Conservation (phyloP, 2,888 invertebrate genomes). For the Cyclophora albipunctata region DNA sequence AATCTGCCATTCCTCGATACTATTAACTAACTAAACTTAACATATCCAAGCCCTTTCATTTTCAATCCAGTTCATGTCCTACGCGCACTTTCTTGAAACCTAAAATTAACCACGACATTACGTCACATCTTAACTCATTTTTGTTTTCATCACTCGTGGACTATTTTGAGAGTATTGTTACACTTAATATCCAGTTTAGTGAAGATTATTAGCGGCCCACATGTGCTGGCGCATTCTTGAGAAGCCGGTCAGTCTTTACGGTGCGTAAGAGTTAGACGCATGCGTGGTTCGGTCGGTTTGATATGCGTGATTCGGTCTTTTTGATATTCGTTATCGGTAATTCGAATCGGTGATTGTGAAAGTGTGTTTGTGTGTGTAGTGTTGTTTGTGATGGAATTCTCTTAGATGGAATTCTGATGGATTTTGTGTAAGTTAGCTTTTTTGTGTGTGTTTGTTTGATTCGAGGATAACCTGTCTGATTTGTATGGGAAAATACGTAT, state of each 20-base stretch:
- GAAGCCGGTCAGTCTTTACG: constrained; percentile 54
- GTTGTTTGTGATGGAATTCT: constrained; percentile 11
- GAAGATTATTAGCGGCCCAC: constrained; percentile 29
- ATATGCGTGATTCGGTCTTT: constrained; percentile 13
- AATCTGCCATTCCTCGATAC: no score
- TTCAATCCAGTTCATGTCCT: no score
- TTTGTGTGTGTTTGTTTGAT: neutral
- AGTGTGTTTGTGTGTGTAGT: constrained; percentile 16
- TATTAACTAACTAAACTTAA: no score
- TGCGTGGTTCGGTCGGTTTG: constrained; percentile 27
- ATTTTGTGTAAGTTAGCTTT: constrained; percentile 9
- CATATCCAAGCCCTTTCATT: no score
- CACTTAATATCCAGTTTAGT: constrained; percentile 3
- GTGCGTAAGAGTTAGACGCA: constrained; percentile 50
- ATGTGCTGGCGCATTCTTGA: constrained; percentile 39
- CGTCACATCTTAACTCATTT: no score
- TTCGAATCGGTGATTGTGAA: constrained; percentile 15
- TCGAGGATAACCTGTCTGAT: no score
- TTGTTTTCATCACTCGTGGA: neutral
- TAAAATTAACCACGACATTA: no score
- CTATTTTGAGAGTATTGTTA: constrained; percentile 30
- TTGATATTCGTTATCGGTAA: constrained; percentile 10
- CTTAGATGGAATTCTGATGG: no score
- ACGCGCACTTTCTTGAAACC: no score
- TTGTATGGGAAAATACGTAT: no score